Conservation (phyloP, 1,140 invertebrate species). For the Littorina saxatilis region DNA sequence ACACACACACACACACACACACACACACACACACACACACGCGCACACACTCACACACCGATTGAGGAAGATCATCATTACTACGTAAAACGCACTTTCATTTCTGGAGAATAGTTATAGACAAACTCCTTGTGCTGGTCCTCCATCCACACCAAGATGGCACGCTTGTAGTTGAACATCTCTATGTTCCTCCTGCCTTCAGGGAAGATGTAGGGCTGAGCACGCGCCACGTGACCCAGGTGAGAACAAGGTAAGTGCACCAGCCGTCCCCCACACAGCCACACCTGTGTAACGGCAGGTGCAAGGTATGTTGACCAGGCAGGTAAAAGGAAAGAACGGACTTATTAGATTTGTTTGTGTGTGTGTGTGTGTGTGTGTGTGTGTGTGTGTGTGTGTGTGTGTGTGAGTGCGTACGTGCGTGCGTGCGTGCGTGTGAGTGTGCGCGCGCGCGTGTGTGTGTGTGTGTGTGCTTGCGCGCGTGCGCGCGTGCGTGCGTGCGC, state of each 20-base stretch:
- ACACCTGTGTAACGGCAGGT: conserved; percentile 80
- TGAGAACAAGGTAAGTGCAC: conserved; percentile 84
- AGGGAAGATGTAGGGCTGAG: conserved; percentile 94
- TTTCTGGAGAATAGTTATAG: conserved; percentile 49
- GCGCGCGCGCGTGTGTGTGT: conserved; percentile 23
- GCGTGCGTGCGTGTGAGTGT: conserved; percentile 34
- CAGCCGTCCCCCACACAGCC: conserved; percentile 96
- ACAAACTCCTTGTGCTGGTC: conserved; percentile 55
- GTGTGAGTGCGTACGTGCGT: conserved; percentile 9
- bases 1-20: conserved; percentile 12
- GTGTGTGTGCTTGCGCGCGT: conserved; percentile 19
- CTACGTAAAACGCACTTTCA: conserved; percentile 49
- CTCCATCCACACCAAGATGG: conserved; percentile 61
- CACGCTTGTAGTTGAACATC: conserved; percentile 60
- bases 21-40: not conserved
- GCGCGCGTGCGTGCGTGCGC: not conserved
- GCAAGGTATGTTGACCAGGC: not conserved
- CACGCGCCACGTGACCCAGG: conserved; percentile 80
- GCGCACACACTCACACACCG: not conserved
- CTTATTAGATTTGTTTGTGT: not conserved
- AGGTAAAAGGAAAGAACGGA: not conserved
- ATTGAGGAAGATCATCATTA: no score
- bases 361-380: conserved; percentile 22
- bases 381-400: conserved; percentile 24
- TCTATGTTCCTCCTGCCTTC: conserved; percentile 79